Conservation (phyloP, 2,113 vertebrate species). For the Calyptomena viridis region DNA sequence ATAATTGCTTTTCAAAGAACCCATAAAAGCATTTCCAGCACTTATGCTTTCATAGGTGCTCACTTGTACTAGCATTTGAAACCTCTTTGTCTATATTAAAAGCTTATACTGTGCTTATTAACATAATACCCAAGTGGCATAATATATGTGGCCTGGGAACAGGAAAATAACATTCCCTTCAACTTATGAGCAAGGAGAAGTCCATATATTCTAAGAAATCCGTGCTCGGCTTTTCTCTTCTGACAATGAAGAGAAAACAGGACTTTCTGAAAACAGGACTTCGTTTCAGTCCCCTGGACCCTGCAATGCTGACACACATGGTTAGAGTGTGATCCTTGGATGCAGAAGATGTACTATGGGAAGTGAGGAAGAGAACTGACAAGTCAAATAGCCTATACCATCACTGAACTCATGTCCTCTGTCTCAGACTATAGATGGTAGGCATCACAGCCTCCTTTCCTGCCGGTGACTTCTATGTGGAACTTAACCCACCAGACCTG, state of each 20-base stretch:
- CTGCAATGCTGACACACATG: not conserved
- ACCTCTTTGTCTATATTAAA: not conserved
- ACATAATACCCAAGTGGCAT: not conserved
- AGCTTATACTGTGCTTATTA: not conserved
- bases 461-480: not conserved
- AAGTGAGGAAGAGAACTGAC: not conserved
- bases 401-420: not conserved
- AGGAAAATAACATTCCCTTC: not conserved
- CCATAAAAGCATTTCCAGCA: not conserved
- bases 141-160: not conserved
- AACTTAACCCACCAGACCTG: not conserved
- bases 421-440: not conserved
- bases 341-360: not conserved
- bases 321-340: not conserved
- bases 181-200: not conserved
- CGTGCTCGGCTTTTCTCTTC: not conserved
- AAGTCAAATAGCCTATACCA: rapidly evolving
- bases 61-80: not conserved
- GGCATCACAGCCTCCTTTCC: not conserved
- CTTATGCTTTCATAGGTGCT: not conserved
- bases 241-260: no score
- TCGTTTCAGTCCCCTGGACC: rapidly evolving
- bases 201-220: not conserved
- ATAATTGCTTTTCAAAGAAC: not conserved
- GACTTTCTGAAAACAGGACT: not conserved